Evolutionary conservation across 2,797 vertebrate genomes (phyloP).

Genomic region (Falco concolor): DNA sequence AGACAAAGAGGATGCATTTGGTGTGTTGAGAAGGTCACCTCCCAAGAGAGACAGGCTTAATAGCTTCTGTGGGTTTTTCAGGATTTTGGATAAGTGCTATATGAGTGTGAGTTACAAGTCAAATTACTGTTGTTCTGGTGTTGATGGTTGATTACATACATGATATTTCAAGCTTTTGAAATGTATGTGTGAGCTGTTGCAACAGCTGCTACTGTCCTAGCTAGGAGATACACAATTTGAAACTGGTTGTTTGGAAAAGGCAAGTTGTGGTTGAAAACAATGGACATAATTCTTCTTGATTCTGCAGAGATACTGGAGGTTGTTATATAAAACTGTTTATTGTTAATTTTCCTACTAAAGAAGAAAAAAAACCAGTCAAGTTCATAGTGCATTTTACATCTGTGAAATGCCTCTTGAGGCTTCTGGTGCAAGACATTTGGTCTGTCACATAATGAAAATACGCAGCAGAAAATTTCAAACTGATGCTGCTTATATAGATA

Average conservation of each 20-base stretch:
- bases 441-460: neutral
- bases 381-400: neutral
- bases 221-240: neutral
- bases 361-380: accelerated
- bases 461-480: neutral
- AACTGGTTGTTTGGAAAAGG: neutral
- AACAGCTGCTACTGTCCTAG: neutral
- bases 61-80: neutral
- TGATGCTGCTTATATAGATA: neutral
- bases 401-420: neutral
- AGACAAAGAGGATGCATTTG: neutral
- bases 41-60: neutral
- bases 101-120: neutral
- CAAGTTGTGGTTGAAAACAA: neutral
- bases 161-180: slow-evolving; percentile 1
- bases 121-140: neutral
- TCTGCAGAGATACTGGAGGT: neutral
- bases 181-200: neutral
- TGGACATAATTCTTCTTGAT: neutral
- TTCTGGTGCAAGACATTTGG: neutral
- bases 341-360: neutral
- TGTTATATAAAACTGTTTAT: neutral
- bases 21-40: neutral
- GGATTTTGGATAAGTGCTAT: neutral
- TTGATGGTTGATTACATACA: neutral